Evolutionary conservation across 2,888 invertebrate genomes (phyloP).

Genomic region (Thera obeliscata): DNA sequence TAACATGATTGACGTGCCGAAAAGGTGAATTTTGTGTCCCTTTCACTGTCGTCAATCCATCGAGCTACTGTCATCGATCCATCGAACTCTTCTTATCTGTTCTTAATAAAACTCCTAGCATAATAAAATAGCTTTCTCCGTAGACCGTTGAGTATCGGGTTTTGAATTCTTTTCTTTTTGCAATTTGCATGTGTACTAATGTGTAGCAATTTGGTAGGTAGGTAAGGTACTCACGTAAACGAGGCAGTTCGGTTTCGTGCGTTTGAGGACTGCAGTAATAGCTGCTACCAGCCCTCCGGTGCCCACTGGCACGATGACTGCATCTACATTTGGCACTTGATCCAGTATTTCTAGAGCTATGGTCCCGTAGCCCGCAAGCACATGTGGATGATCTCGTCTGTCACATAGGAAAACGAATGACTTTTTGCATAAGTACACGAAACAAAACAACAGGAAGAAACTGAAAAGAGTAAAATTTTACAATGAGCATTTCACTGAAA

Average conservation of each 20-base stretch:
- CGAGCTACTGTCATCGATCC: no score
- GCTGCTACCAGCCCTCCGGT: slow-evolving; percentile 96
- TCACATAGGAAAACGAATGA: not conserved
- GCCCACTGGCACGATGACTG: slow-evolving; percentile 95
- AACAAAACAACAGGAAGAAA: no score
- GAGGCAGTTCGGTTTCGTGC: slow-evolving; percentile 89
- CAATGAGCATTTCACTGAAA: no score
- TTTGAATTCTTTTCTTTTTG: not conserved
- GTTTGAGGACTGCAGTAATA: slow-evolving; percentile 93
- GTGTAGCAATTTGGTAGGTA: not conserved
- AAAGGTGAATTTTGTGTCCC: no score
- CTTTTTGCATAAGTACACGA: no score
- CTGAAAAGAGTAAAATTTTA: no score
- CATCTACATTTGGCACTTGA: slow-evolving; percentile 93
- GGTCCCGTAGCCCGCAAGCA: slow-evolving; percentile 96
- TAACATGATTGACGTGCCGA: no score
- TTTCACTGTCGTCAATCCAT: no score
- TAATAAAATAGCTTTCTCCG: not conserved
- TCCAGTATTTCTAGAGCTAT: slow-evolving; percentile 95
- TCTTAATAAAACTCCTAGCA: no score
- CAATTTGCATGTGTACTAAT: no score
- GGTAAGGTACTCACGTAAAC: slow-evolving; percentile 89
- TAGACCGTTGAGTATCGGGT: not conserved
- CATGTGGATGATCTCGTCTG: slow-evolving; percentile 96
- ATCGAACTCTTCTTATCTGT: no score